phyloP scores from a whole-genome alignment of 2,888 invertebrate species.

The Aphidius colemani region DNA sequence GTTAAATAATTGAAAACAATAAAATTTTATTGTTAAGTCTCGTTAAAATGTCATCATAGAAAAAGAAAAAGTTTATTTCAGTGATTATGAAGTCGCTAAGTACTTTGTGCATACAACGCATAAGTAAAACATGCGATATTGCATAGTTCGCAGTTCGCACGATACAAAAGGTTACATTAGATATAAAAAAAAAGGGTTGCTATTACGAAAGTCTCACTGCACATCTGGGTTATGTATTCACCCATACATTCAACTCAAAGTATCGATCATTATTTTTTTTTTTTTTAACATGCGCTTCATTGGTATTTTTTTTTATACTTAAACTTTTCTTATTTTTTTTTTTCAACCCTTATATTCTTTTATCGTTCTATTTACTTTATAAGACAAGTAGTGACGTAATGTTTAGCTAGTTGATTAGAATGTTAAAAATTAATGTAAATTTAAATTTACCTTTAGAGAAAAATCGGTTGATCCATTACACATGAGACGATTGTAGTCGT shows the following conservation, averaged over 20 bases:
- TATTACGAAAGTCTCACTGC: background rate
- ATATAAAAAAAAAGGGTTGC: background rate
- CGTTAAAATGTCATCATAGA: too few relatives aligned
- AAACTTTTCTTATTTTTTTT: background rate
- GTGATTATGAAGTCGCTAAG: background rate
- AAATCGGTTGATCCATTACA: slow-evolving; percentile 54
- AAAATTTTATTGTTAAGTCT: too few relatives aligned
- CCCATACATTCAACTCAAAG: background rate
- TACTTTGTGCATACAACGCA: slow-evolving; percentile 65
- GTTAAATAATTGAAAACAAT: too few relatives aligned
- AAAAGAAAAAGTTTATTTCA: background rate
- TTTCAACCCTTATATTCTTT: background rate
- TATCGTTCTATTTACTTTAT: too few relatives aligned
- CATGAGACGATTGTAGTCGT: slow-evolving; percentile 53
- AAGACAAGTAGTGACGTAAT: background rate
- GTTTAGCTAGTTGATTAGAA: background rate
- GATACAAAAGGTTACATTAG: background rate
- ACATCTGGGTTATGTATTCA: slow-evolving; percentile 18
- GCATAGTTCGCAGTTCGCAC: background rate
- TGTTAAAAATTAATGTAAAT: too few relatives aligned
- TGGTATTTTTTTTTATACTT: too few relatives aligned
- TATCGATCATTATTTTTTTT: slow-evolving; percentile 15
- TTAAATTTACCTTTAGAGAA: slow-evolving; percentile 51
- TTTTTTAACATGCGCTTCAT: background rate
- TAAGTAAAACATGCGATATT: slow-evolving; percentile 62